phyloP scores from a whole-genome alignment of 2,113 vertebrate genomes.

The Eupsittula cactorum region DNA sequence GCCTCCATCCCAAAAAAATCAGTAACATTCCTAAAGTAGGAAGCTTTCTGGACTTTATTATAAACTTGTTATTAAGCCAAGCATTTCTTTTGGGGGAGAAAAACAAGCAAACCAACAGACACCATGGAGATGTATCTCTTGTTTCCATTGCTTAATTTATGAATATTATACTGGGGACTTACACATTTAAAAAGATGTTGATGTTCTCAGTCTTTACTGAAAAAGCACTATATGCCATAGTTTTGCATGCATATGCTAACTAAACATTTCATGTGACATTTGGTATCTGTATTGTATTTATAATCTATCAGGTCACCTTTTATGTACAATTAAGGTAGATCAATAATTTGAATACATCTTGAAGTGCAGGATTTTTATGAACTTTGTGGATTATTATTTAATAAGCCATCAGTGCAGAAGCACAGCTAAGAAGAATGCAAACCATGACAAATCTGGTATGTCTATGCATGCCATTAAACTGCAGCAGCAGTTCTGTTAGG shows the following conservation, averaged over 20 bases:
- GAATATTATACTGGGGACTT: not conserved
- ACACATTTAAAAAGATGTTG: not conserved
- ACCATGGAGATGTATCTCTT: not conserved
- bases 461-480: constrained; percentile 9
- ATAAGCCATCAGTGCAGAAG: not conserved
- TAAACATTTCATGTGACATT: not conserved
- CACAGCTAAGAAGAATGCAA: not conserved
- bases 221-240: not conserved
- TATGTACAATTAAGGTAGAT: not conserved
- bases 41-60: not conserved
- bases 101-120: not conserved
- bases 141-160: not conserved
- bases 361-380: not conserved
- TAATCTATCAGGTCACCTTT: not conserved
- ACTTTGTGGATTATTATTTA: constrained; percentile 37
- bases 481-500: not conserved
- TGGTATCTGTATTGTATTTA: not conserved
- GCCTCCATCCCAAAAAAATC: fast-evolving
- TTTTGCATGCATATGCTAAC: not conserved
- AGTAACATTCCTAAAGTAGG: not conserved
- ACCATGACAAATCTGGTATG: constrained; percentile 1
- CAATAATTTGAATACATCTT: not conserved
- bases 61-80: not conserved
- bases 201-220: not conserved
- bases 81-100: fast-evolving